Evolutionary conservation across 2,797 vertebrate species (phyloP), one percentile per base, ranked within the genome.

Genomic region (Liasis olivaceus): DNA sequence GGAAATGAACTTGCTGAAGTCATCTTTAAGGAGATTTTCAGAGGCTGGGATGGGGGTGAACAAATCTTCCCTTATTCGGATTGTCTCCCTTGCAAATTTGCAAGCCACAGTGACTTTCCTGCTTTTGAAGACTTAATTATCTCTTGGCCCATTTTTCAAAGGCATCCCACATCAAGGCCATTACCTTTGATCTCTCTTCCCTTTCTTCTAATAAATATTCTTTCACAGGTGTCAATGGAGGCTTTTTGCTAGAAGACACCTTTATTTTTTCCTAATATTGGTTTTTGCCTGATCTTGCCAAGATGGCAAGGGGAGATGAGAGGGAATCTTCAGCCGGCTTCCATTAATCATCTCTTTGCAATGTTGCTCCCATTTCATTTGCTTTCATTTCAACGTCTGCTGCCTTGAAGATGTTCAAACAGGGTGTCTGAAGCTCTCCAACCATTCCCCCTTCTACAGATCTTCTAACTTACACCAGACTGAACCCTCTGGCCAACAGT

Each of bases 61-160:
- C 92, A 90, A 77, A 58, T 62, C 1, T 4, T 87, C 51, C 3
- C n/a, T 13, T 87, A 77, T 90, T 90, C 36, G 56, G 64, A 56
- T 81, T 54, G 64, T 62, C 86, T 66, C 72, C 63, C 24, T 81
- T 62, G 58, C n/a, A 87, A 90, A 47, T 47, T 90, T 62, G 89
- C 64, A 87, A 86, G 85, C 56, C 58, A 77, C 28, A 17, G 56
- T 86, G 42, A 51, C 42, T 89, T 95, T 56, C 66, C n/a, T 63
- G 92, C 26, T 62, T 95, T 94, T 36, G 94, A 90, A 90, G 92
- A 14, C 56, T 90, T 90, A 91, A 95, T 96, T 95, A 95, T 84
- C 87, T 91, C 20, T 94, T 95, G 92, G 58, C 72, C 92, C 31
- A 66, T 72, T 93, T 94, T 96, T 95, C 93, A 95, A 93, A 94